These are phyloP conservation scores for Neoascia interrupta DNA, from an alignment of 2,888 invertebrate species.

Conservation along the genomic window DNA sequence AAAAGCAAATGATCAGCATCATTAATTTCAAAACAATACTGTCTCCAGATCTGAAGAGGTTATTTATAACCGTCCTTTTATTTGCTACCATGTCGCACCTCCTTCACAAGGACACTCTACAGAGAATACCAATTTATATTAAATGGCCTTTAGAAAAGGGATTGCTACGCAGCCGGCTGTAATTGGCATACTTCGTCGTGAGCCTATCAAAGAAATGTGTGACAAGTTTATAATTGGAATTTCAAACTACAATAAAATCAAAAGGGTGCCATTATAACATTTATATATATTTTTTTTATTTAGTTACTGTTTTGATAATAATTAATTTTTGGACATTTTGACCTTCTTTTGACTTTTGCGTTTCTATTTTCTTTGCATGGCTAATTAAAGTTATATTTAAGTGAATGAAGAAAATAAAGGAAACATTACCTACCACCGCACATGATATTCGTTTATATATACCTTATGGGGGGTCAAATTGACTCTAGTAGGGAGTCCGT, in stretches of 20 bases:
- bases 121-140: slow-evolving; percentile 21
- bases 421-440: too few species aligned
- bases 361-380: not conserved
- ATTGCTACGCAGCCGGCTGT: not conserved
- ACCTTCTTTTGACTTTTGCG: not conserved
- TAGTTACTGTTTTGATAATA: too few species aligned
- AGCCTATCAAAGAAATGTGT: slow-evolving; percentile 14
- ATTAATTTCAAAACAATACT: slow-evolving; percentile 30
- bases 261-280: slow-evolving; percentile 6
- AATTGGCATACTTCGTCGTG: slow-evolving; percentile 15
- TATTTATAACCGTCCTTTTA: slow-evolving; percentile 38
- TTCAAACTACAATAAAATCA: not conserved
- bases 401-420: slow-evolving; percentile 1
- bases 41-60: not conserved
- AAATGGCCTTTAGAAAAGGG: slow-evolving; percentile 12
- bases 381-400: slow-evolving; percentile 13
- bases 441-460: slow-evolving; percentile 10
- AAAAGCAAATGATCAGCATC: slow-evolving; percentile 22
- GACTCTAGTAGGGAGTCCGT: slow-evolving; percentile 99
- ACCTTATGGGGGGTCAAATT: slow-evolving; percentile 94
- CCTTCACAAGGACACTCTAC: not conserved
- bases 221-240: slow-evolving; percentile 37
- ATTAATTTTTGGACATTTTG: not conserved
- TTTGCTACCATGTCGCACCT: slow-evolving; percentile 1
- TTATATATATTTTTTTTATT: slow-evolving; percentile 4